Evolutionary conservation across 2,888 invertebrate species (phyloP).

Genomic region (Allacma fusca): DNA sequence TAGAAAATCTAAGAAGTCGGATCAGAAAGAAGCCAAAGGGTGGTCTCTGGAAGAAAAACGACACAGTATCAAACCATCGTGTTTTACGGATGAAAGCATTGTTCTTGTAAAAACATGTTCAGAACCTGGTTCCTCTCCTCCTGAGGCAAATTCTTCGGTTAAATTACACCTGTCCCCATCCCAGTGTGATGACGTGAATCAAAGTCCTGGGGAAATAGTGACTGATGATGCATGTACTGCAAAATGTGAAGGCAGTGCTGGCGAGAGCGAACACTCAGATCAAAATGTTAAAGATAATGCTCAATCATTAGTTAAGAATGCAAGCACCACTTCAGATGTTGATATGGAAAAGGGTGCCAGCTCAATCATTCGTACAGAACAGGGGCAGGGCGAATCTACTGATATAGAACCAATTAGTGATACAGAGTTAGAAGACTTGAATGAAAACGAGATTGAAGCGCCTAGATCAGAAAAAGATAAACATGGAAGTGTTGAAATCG

Average conservation of each 20-base stretch:
- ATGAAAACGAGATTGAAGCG: neutral
- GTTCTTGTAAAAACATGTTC: too few species aligned
- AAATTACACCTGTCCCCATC: too few species aligned
- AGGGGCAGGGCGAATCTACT: neutral
- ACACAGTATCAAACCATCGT: too few species aligned
- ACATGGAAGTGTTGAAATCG: neutral
- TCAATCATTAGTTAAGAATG: conserved; percentile 4
- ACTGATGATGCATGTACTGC: too few species aligned
- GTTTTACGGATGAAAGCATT: too few species aligned
- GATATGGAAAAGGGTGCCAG: neutral
- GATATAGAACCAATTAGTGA: conserved; percentile 24
- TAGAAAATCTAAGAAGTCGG: neutral
- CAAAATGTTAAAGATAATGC: neutral
- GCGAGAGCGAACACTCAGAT: too few species aligned
- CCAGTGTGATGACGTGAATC: neutral
- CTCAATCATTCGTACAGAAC: neutral
- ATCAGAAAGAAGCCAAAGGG: neutral
- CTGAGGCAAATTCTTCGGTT: too few species aligned
- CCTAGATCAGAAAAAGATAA: neutral
- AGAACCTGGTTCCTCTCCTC: too few species aligned
- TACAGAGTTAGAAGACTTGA: conserved; percentile 29
- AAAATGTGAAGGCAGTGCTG: too few species aligned
- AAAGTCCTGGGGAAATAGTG: neutral
- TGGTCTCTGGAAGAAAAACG: neutral
- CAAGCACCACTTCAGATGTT: neutral